Base-by-base conservation (phyloP, 2,113 vertebrate genomes). In the Oryzias celebensis region DNA sequence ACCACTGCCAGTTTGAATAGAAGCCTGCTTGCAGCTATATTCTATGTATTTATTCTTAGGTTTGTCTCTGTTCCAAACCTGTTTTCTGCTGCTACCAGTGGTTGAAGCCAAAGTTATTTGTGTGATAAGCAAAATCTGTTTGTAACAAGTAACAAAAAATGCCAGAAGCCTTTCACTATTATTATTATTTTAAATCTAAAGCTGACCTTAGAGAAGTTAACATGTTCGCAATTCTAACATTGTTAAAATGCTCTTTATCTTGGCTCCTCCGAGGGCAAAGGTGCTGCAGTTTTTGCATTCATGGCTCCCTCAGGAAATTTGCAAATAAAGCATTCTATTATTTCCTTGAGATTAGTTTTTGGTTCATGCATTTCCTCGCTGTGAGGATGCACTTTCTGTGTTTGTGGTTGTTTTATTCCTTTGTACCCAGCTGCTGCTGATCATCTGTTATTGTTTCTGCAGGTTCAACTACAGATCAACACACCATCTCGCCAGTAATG, bases 401-500 rank as follows among this genome's bases (percentile, higher is more conserved):
- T 36, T 36, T 36, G 36, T 36, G 36, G 36, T 36, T 13, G 36
- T 36, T 36, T 36, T 36, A 36, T 36, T 67, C 26, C 17, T 15
- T 64, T 46, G 8, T 1, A 60, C 23, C 69, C 20, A 78, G 41
- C 31, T 12, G 4, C 22, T n/a, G 23, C 36, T 36, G 23, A 50
- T 14, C 10, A 50, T 14, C 23, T 3, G 10, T 13, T 22, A 4
- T 50, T 63, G 8, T 47, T 62, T 8, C 24, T 47, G 52, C 85
- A 99, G 97, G 97, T 99, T 99, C 92, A 99, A 99, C 92, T 99
- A 99, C 84, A 96, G 97, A 93, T 97, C 97, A 79, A 99, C 97
- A 50, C 97, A 99, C 89, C 96, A 99, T 91, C 97, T 99, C 90
- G 94, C 96, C 75, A 95, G 95, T 72, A 97, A 99, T 82, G 97